phyloP scores from a whole-genome alignment of 1,140 invertebrate species.

The Lepidurus couesii region DNA sequence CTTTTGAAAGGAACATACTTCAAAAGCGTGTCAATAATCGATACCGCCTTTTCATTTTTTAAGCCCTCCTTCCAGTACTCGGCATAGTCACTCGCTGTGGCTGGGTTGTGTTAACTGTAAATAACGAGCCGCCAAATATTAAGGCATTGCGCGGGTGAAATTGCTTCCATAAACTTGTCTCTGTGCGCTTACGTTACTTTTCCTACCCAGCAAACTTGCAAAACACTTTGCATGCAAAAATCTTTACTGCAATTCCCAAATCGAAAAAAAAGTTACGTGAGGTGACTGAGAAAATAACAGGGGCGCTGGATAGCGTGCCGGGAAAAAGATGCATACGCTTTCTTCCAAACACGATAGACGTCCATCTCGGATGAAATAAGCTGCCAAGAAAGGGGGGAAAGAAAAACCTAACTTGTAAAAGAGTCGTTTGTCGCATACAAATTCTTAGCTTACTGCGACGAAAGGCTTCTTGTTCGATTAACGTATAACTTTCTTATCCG shows the following conservation, averaged over 20 bases:
- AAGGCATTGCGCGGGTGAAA: background rate
- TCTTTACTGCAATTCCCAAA: background rate
- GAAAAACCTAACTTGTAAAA: background rate
- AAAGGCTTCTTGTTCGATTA: slow-evolving; percentile 16
- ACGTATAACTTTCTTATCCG: background rate
- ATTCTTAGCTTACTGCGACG: background rate
- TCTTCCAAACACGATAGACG: background rate
- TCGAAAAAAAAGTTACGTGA: background rate
- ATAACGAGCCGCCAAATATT: background rate
- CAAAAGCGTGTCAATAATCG: background rate
- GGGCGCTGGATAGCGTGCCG: background rate
- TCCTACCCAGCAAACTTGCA: background rate
- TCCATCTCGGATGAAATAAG: background rate
- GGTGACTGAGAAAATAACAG: background rate
- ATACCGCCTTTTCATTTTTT: background rate
- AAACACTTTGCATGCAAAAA: slow-evolving; percentile 1
- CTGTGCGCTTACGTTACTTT: background rate
- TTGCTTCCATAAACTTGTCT: background rate
- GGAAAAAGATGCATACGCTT: background rate
- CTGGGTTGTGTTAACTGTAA: background rate
- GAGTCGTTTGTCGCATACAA: background rate
- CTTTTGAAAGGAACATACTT: background rate
- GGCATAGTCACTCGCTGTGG: background rate
- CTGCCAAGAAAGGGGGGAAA: background rate
- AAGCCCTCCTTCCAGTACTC: background rate